Percentiles rank a stretch among this genome's conserved stretches.
phyloP scores from a whole-genome alignment of 2,797 vertebrate species.

The Catamblyrhynchus diadema region DNA sequence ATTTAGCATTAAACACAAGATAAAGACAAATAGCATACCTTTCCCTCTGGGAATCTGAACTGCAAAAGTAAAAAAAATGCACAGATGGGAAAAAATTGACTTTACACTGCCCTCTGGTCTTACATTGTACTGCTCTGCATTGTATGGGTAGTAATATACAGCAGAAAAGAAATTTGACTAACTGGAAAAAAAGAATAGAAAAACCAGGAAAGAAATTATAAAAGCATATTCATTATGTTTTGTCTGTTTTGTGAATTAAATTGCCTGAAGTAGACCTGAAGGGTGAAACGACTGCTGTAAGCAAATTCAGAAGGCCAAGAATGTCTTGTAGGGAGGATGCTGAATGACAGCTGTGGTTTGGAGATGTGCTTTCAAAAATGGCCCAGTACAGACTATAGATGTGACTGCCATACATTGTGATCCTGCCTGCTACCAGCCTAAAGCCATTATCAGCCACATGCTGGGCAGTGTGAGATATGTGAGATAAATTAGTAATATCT shows the following conservation, averaged over 20 bases:
- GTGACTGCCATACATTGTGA: accelerated
- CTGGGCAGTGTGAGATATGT: background rate
- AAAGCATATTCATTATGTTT: background rate
- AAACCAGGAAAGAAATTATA: background rate
- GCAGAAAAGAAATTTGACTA: background rate
- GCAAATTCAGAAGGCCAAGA: background rate
- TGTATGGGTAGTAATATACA: background rate
- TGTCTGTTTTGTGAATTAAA: background rate
- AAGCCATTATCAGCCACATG: background rate
- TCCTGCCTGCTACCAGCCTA: background rate
- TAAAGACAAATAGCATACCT: background rate
- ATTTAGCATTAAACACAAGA: background rate
- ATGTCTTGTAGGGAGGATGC: background rate
- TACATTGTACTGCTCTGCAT: background rate
- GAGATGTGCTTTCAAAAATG: background rate
- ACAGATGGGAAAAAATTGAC: background rate
- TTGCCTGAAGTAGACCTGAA: background rate
- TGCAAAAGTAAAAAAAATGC: background rate
- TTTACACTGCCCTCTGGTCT: background rate
- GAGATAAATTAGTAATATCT: background rate
- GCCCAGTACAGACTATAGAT: background rate
- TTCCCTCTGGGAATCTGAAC: background rate
- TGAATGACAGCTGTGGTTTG: background rate
- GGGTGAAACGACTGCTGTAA: background rate
- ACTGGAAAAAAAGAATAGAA: background rate